Base-by-base conservation (phyloP, 2,888 invertebrate genomes). In the Drosophila austrosaltans region DNA sequence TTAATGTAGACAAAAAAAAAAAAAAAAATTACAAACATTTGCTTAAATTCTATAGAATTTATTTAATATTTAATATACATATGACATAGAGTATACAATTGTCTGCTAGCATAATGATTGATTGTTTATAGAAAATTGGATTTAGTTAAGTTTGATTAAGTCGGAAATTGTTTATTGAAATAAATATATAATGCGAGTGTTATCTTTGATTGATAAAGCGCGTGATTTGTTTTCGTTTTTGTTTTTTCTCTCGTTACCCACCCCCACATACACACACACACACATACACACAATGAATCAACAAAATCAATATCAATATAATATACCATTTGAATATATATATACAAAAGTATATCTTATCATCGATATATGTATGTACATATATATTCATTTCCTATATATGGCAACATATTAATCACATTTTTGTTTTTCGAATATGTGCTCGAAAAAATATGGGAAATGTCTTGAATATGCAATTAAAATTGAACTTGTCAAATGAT, bases 301-400 rank as follows among this genome's bases (percentile, higher is more conserved):
- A 48, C 48, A 22, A 48, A 8, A 22, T 48, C 20, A 22, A 22
- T 25, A 25, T 48, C 2, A 10, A 48, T 48, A 48, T 68, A 67
- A 75, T 72, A 72, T 63, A 72, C 57, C 39, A 64, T 36, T 57
- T 61, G 56, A 25, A 28, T 53, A 30, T 44, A 44, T n/a, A 12
- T 30, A 60, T 60, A 59, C 25, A 42, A 36, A 3, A 25, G 48
- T 53, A 53, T 69, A 72, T 58, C 73, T 75, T 69, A 72, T 72
- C 75, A 54, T 10, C 3, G 10, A 57, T 58, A n/a, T 28, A 59
- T 59, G 44, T 40, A 32, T 32, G 6, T 32, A 32, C 32, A 32
- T 36, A 36, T 36, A 36, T 10, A 36, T 8, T 16, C 16, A 16
- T 8, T 36, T 1, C 8, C n/a, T 36, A 36, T 25, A 25, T 53